These are phyloP conservation scores for Nomada goodeniana DNA, from an alignment of 2,888 invertebrate species.

Conservation along the genomic window DNA sequence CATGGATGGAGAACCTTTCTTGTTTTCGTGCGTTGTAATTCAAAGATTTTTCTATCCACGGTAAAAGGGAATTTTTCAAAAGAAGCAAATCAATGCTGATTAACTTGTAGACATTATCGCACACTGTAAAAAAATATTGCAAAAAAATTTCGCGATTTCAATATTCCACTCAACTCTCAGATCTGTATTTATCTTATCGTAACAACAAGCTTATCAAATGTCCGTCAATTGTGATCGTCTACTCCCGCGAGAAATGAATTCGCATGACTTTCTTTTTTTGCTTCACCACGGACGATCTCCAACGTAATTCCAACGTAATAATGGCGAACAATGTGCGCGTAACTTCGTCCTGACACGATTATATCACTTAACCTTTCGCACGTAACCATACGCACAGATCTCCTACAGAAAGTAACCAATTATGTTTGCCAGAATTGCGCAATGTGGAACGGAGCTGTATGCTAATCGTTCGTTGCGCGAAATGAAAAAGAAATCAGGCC, in stretches of 20 bases:
- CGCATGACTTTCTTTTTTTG: neutral
- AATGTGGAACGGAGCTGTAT: conserved; percentile 53
- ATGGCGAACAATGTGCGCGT: neutral
- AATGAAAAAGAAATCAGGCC: conserved; percentile 38
- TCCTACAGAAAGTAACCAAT: conserved; percentile 21
- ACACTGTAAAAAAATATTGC: too few relatives aligned
- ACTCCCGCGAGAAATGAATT: conserved; percentile 29
- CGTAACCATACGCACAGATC: neutral
- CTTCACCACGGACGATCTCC: neutral
- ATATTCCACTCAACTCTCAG: too few relatives aligned
- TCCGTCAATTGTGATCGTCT: neutral
- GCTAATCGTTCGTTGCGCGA: conserved; percentile 57
- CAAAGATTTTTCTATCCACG: too few relatives aligned
- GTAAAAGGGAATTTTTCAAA: too few relatives aligned
- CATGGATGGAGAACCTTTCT: too few relatives aligned
- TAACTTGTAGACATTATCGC: too few relatives aligned
- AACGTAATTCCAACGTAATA: conserved; percentile 11
- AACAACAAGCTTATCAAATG: too few relatives aligned
- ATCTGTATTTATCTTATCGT: too few relatives aligned
- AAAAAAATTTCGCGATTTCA: too few relatives aligned
- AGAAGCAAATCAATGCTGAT: too few relatives aligned
- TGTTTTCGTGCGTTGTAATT: too few relatives aligned
- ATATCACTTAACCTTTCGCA: conserved; percentile 43
- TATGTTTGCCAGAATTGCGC: conserved; percentile 50
- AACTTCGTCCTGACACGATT: conserved; percentile 7